Percentiles rank a stretch among this genome's conserved stretches.
phyloP scores from a whole-genome alignment of 2,888 invertebrate species.

The Eurytoma californica region DNA sequence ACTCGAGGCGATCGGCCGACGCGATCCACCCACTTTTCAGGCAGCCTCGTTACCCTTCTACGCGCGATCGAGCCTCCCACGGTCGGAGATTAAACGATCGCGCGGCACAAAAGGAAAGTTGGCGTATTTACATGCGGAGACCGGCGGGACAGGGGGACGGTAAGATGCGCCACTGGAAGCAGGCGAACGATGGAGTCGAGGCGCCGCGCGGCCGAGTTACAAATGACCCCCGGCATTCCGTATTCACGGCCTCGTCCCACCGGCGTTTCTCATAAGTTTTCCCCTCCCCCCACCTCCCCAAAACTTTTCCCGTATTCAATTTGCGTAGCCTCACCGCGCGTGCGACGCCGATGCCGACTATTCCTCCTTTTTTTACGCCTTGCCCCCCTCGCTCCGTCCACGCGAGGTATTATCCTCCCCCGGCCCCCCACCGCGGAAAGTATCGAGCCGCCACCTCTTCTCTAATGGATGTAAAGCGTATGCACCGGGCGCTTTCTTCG shows the following conservation, averaged over 20 bases:
- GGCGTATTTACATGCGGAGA: background rate
- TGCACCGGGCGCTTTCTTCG: constrained; percentile 42
- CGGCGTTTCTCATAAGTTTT: constrained; percentile 65
- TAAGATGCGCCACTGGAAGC: background rate
- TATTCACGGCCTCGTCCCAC: constrained; percentile 63
- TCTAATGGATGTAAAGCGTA: constrained; percentile 59
- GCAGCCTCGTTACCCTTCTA: background rate
- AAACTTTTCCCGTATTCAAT: constrained; percentile 67
- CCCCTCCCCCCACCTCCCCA: constrained; percentile 16
- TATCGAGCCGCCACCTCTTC: background rate
- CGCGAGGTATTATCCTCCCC: constrained; percentile 8
- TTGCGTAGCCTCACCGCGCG: constrained; percentile 58
- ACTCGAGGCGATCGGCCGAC: constrained; percentile 5
- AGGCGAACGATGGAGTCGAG: background rate
- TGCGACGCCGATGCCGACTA: background rate
- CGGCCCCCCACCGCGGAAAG: background rate
- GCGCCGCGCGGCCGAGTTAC: constrained; percentile 48
- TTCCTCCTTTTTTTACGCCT: background rate
- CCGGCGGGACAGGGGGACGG: background rate
- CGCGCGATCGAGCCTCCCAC: background rate
- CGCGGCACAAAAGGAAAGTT: background rate
- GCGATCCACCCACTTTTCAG: background rate
- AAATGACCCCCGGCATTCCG: constrained; percentile 62
- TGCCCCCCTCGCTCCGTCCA: background rate
- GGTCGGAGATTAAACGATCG: background rate